Evolutionary conservation across 2,888 invertebrate genomes (phyloP), one percentile per base, ranked within the genome.

Genomic region (Yponomeuta malinellus): DNA sequence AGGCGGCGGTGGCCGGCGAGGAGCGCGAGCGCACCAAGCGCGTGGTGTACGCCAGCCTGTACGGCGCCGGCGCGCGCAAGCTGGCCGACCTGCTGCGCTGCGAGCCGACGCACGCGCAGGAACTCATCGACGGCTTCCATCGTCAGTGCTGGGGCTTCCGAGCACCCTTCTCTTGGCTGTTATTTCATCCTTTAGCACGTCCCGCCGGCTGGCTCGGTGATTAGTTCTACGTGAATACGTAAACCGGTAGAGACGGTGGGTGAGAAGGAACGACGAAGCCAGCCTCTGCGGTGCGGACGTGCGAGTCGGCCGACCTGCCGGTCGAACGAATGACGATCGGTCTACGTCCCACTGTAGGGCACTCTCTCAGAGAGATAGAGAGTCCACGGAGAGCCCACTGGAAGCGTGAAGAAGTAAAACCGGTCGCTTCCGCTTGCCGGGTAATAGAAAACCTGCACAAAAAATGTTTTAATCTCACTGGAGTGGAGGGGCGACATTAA

Each of bases 11-110:
- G 71, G 74, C 75, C 0, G 10, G 70, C 0, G 83, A 76, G 15
- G 90, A 93, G 71, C 87, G 93, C 73, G 89, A 88, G 80, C 89
- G 89, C 71, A 92, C 92, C 10, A 93, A 93, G 81, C 88, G 89
- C 70, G 78, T 93, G 48, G 89, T 93, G 74, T 93, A 93, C 83
- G 91, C 92, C 23, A 83, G 86, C 67, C 79, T 93, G 82, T 93
- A 93, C 83, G 93, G 93, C 74, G 93, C 92, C 9, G 93, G 93
- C 73, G 74, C 83, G 10, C 76, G 84, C 70, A 87, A 81, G 76
- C 84, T 93, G 59, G 82, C 83, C 76, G 89, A 89, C 73, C 83
- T 91, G 48, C 86, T 93, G 48, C 83, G 75, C 82, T 83, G 4
- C 85, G 86, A 73, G 85, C 91, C 15, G 4, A 15, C 83, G 4